Evolutionary conservation across 64 coral and sea anemone species (phyloP), one percentile per base, ranked within the genome.

Genomic region (Exaiptasia diaphana): DNA sequence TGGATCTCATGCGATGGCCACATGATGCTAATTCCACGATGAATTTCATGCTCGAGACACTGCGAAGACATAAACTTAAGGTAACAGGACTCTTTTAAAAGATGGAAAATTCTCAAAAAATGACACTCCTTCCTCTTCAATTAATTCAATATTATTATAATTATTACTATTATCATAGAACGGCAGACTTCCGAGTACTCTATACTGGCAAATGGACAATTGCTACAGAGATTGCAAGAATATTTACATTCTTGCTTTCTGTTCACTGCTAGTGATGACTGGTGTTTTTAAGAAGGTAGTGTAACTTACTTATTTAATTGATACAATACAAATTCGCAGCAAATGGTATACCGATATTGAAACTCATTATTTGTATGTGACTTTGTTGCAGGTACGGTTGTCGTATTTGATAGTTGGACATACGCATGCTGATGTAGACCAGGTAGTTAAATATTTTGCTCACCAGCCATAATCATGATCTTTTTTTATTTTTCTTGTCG

Each of bases 151-250:
- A n/a, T n/a, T n/a, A n/a, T n/a, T n/a, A n/a, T n/a, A n/a, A n/a
- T n/a, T n/a, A n/a, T n/a, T n/a, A n/a, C n/a, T 59, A 59, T 23
- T 3, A 2, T 6, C 49, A 75, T 29, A 78, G 73, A 77, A 32
- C 11, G 75, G 75, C 62, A 17, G 64, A 17, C 41, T 79, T 9
- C 85, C 85, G 57, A 58, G 72, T 17, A 53, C 53, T 1, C 49
- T 80, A 5, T 88, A 88, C 30, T 73, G 74, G 52, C 86, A 88
- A 40, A 34, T 71, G 39, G 56, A 86, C 29, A 86, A 86, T 27
- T 76, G 71, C 36, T 86, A 63, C 43, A 43, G 83, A 0, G 83
- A 85, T 48, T 85, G 82, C 36, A 85, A 85, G 48, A 85, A 85
- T 35, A 62, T 85, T 17, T 53, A 84, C 17, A 74, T 60, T 12